Evolutionary conservation across 2,888 invertebrate species (phyloP).

Genomic region (Drosophila vallismaia): DNA sequence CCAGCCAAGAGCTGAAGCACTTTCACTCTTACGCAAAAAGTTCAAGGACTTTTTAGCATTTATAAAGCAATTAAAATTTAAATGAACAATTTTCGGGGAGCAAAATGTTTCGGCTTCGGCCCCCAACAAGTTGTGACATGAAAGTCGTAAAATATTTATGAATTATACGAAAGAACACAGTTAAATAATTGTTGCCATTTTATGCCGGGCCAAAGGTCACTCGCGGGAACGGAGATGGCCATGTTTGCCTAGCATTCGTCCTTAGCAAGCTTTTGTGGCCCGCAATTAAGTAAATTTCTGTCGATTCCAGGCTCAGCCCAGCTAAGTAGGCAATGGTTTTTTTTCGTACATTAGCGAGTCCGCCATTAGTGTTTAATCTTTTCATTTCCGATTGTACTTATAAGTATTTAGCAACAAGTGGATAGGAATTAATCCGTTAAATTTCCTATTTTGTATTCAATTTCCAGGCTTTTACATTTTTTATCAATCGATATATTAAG

Average conservation of each 20-base stretch:
- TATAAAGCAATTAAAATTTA: slow-evolving; percentile 83
- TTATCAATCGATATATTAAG: not conserved
- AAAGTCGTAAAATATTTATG: slow-evolving; percentile 59
- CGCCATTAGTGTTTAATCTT: slow-evolving; percentile 7
- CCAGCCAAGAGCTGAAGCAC: slow-evolving; percentile 36
- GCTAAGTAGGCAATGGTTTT: slow-evolving; percentile 30
- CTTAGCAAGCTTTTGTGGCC: slow-evolving; percentile 3
- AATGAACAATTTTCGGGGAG: slow-evolving; percentile 75
- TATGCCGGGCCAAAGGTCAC: slow-evolving; percentile 17
- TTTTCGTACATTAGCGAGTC: not conserved
- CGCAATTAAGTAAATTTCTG: slow-evolving; percentile 63
- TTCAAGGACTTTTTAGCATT: slow-evolving; percentile 82
- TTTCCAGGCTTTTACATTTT: not conserved
- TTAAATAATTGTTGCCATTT: slow-evolving; percentile 69
- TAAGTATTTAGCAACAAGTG: slow-evolving; percentile 25
- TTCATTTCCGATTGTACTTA: slow-evolving; percentile 16
- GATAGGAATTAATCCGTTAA: not conserved
- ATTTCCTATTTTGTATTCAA: not conserved
- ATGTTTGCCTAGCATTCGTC: slow-evolving; percentile 1
- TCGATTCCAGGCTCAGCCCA: not conserved
- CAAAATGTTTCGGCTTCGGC: slow-evolving; percentile 42
- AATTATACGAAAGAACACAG: slow-evolving; percentile 51
- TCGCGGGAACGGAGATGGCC: not conserved
- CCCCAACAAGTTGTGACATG: slow-evolving; percentile 68
- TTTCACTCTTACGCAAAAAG: slow-evolving; percentile 73